phyloP scores from a whole-genome alignment of 2,888 invertebrate species.

The Campoletis raptor region DNA sequence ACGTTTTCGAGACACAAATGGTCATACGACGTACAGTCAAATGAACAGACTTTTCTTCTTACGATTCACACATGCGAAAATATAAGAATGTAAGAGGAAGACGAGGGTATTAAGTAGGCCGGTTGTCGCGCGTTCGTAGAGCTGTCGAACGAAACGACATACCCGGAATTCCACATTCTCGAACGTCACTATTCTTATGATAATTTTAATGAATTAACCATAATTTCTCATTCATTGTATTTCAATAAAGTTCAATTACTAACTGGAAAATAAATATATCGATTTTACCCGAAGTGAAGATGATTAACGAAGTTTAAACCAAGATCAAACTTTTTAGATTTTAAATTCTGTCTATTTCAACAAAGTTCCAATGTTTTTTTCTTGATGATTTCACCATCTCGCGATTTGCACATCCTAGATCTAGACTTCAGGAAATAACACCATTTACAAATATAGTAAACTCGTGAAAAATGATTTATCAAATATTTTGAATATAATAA shows the following conservation, averaged over 20 bases:
- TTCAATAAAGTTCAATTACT: neutral
- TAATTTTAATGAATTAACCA: neutral
- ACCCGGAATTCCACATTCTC: slow-evolving; percentile 58
- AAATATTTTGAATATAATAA: neutral
- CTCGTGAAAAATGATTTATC: neutral
- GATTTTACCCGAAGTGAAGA: neutral
- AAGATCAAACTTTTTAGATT: neutral
- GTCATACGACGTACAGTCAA: too few relatives aligned
- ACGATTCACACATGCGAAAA: neutral
- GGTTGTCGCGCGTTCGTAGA: slow-evolving; percentile 48
- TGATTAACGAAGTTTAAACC: neutral
- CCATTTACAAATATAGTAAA: neutral
- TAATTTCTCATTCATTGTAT: neutral
- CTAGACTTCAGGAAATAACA: neutral
- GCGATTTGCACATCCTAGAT: too few relatives aligned
- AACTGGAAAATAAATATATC: neutral
- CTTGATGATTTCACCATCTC: neutral
- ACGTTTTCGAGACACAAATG: too few relatives aligned
- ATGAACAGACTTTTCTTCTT: neutral
- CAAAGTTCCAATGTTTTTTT: neutral
- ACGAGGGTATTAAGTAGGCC: slow-evolving; percentile 61
- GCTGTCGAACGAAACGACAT: slow-evolving; percentile 51
- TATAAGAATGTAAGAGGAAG: slow-evolving; percentile 33
- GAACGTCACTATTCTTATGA: neutral
- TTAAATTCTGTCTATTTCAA: too few relatives aligned